phyloP scores from a whole-genome alignment of 2,797 vertebrate species.

The Protonibea diacanthus region DNA sequence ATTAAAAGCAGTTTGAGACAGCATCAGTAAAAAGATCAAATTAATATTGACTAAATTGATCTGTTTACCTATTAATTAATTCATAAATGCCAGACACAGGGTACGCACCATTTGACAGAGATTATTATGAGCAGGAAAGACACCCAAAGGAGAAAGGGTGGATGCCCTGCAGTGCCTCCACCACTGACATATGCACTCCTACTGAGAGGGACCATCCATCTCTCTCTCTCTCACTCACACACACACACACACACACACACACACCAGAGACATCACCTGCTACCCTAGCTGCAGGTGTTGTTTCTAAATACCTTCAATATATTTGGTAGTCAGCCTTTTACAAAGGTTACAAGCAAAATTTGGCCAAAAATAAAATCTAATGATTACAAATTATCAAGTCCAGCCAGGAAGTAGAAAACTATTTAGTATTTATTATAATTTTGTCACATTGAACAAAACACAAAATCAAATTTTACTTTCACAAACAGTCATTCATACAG shows the following conservation, averaged over 20 bases:
- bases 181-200: constrained; percentile 44
- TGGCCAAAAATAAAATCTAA: constrained; percentile 7
- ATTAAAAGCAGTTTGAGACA: constrained; percentile 10
- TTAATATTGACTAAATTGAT: constrained; percentile 42
- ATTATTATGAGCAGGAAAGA: constrained; percentile 57
- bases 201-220: constrained; percentile 1
- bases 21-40: constrained; percentile 23
- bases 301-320: not conserved
- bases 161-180: constrained; percentile 40
- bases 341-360: constrained; percentile 23
- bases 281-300: not conserved
- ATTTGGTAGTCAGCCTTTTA: constrained; percentile 13
- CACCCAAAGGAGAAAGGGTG: constrained; percentile 47
- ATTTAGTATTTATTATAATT: not conserved
- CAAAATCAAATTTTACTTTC: not conserved
- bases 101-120: constrained; percentile 37
- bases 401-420: not conserved
- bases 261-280: not conserved
- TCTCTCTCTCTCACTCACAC: not conserved
- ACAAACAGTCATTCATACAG: not conserved
- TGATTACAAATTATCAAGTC: not conserved
- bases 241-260: not conserved
- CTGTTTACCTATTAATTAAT: constrained; percentile 34
- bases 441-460: not conserved
- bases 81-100: constrained; percentile 51